phyloP scores from a whole-genome alignment of 2,888 invertebrate genomes.

The Schrankia costaestrigalis region DNA sequence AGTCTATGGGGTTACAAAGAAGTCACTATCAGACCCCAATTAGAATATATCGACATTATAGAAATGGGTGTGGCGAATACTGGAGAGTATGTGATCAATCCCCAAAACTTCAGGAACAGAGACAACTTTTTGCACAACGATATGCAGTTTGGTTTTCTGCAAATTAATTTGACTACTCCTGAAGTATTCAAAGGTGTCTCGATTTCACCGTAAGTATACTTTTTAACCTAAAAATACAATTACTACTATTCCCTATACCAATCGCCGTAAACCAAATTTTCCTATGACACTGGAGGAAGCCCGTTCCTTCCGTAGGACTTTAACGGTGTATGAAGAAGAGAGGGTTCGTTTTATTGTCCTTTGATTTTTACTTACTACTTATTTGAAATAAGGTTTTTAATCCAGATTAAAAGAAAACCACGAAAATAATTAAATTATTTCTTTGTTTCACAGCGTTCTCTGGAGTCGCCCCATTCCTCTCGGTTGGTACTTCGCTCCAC shows the following conservation, averaged over 20 bases:
- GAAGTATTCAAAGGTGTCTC: constrained; percentile 82
- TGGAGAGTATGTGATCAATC: constrained; percentile 87
- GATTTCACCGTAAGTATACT: constrained; percentile 86
- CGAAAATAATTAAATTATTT: neutral
- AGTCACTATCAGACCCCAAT: constrained; percentile 88
- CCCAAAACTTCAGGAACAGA: constrained; percentile 85
- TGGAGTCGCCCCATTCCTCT: constrained; percentile 96
- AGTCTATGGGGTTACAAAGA: constrained; percentile 95
- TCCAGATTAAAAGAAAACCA: no score
- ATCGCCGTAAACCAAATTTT: no score
- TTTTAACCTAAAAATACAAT: neutral
- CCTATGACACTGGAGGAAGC: no score
- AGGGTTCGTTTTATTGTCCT: no score
- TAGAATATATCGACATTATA: constrained; percentile 89
- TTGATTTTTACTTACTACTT: no score
- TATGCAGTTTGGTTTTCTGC: constrained; percentile 92
- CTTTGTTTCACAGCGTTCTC: constrained; percentile 82
- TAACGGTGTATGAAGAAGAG: no score
- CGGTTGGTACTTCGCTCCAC: constrained; percentile 94
- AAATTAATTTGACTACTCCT: constrained; percentile 92
- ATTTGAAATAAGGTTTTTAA: no score
- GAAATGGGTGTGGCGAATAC: constrained; percentile 84
- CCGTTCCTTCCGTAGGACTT: no score
- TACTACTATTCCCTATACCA: no score
- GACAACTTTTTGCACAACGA: constrained; percentile 86